phyloP scores from a whole-genome alignment of 2,888 invertebrate species.

The Cheilosia urbana region DNA sequence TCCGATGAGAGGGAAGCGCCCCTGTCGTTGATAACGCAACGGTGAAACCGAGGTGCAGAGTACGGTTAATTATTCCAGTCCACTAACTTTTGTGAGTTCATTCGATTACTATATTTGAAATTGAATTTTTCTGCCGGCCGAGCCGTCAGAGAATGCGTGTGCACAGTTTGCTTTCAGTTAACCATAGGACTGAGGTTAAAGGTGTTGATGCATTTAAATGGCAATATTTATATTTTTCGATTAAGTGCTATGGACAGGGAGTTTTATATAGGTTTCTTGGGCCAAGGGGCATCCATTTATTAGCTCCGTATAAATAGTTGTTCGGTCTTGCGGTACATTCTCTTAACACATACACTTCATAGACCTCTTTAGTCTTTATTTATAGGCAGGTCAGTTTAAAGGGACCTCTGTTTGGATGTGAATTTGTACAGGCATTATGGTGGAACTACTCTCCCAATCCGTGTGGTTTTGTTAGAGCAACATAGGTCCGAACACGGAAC shows the following conservation, averaged over 20 bases:
- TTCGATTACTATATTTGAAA: conserved; percentile 20
- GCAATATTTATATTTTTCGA: neutral
- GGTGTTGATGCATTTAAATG: neutral
- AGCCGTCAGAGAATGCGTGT: neutral
- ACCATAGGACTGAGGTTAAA: neutral
- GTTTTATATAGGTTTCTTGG: too few species aligned
- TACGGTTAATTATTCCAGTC: conserved; percentile 34
- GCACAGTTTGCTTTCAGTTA: neutral
- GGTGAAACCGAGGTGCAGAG: conserved; percentile 11
- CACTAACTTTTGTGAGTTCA: conserved; percentile 19
- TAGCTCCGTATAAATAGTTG: too few species aligned
- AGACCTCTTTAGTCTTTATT: too few species aligned
- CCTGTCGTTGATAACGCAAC: neutral
- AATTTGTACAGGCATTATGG: too few species aligned
- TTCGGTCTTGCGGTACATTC: too few species aligned
- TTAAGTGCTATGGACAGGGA: neutral
- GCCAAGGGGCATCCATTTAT: too few species aligned
- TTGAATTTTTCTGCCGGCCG: neutral
- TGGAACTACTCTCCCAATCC: too few species aligned
- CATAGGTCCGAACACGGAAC: too few species aligned
- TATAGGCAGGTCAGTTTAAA: too few species aligned
- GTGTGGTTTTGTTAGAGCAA: too few species aligned
- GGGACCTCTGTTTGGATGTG: too few species aligned
- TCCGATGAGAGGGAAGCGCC: neutral
- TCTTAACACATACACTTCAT: too few species aligned